Base-by-base conservation (phyloP, 2,888 invertebrate genomes). In the Drosophila flavopinicola region DNA sequence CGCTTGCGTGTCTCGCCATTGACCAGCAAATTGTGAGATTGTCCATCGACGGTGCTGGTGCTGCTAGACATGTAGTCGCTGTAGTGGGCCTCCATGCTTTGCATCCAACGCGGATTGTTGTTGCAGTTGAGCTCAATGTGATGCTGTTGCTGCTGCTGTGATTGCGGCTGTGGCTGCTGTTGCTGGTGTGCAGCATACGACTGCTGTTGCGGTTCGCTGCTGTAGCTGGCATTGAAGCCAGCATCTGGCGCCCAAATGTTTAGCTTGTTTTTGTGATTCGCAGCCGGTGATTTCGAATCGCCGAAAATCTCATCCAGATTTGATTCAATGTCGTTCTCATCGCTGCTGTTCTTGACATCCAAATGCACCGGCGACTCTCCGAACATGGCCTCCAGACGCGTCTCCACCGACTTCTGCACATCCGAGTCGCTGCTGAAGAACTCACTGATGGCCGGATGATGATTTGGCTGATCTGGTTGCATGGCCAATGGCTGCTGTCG, bases 361-460 rank as follows among this genome's bases (percentile, higher is more conserved):
- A 90, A 72, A 48, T 89, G 88, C 7, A 91, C 91, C 0, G 91
- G 91, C 0, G 91, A 91, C 68, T 90, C 91, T 0, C 90, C 91
- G 41, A 91, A 91, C 90, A 91, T 91, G 7, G 91, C 90, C 58
- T 91, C 91, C 30, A 91, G 73, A 6, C 91, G 87, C 5, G 88
- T 91, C 61, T 91, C 91, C 45, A 91, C 91, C 0, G 91, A 90
- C 67, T 91, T 91, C 27, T 88, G 90, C 4, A 90, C 90, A 66
- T 88, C 88, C 13, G 88, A 82, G 25, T 89, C 86, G 6, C 88
- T 82, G 61, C 80, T 89, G 33, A 91, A 91, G 68, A 91, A 88
- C 60, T 90, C 91, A 25, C 85, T 89, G 3, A 89, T 73, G 6
- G 88, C 87, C 2, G 82, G 80, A 61, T 89, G 89, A 64, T 88